phyloP scores from a whole-genome alignment of 2,113 vertebrate genomes.

The Acinonyx jubatus region DNA sequence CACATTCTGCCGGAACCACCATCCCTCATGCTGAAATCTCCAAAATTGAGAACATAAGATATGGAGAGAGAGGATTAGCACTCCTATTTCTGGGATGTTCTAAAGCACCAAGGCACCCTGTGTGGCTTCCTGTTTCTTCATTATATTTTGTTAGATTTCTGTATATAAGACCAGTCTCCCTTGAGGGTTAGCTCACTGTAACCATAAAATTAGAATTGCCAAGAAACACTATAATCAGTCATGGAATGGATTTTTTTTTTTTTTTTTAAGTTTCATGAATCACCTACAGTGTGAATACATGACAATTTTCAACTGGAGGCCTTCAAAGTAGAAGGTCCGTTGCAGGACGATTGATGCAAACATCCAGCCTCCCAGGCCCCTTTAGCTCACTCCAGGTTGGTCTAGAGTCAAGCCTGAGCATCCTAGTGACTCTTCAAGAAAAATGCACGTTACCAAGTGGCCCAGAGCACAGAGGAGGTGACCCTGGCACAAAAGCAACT shows the following conservation, averaged over 20 bases:
- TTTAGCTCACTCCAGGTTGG: too few relatives aligned
- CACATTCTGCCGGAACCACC: neutral
- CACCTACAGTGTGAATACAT: neutral
- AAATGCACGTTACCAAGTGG: neutral
- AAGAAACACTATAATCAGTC: neutral
- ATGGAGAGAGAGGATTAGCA: fast-evolving
- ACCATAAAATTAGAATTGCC: neutral
- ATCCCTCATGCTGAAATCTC: too few relatives aligned
- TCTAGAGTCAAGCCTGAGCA: neutral
- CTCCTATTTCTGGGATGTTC: neutral
- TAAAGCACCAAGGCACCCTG: fast-evolving
- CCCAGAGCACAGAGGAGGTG: too few relatives aligned
- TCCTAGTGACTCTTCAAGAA: neutral
- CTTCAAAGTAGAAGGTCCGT: neutral
- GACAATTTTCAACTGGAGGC: neutral
- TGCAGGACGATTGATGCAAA: neutral
- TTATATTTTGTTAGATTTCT: neutral
- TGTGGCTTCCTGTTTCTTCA: neutral
- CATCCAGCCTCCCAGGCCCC: neutral
- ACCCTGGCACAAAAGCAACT: neutral
- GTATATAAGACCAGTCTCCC: neutral
- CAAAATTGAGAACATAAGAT: neutral
- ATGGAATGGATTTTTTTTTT: neutral
- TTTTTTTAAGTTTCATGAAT: neutral
- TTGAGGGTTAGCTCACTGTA: neutral